Percentiles rank a stretch among this genome's conserved stretches.
Conservation (phyloP, 2,797 vertebrate species). For the Manis crassicaudata region DNA sequence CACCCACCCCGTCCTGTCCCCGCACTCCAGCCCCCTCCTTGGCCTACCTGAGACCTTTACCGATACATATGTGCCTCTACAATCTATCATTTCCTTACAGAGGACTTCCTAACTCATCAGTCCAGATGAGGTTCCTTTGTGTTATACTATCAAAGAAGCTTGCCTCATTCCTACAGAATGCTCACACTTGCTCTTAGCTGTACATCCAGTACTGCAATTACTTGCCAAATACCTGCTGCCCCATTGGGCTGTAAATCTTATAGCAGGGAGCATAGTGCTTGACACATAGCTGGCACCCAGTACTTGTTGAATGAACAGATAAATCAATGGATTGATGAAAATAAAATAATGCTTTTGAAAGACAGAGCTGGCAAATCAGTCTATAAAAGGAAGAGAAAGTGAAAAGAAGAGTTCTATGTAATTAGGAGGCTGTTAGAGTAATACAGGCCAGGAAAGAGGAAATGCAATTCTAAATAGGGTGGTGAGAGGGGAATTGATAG, state of each 20-base stretch:
- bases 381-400: conserved; percentile 47
- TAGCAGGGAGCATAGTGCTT: not conserved
- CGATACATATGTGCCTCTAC: not conserved
- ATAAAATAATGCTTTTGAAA: conserved; percentile 58
- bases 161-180: conserved; percentile 16
- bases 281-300: not conserved
- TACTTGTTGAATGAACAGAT: conserved; percentile 31
- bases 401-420: not conserved
- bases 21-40: not conserved
- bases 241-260: not conserved
- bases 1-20: not conserved
- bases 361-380: conserved; percentile 59
- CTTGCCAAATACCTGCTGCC: conserved; percentile 26
- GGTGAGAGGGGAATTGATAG: conserved; percentile 50
- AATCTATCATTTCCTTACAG: not conserved
- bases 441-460: conserved; percentile 46
- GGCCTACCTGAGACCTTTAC: not conserved
- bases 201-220: not conserved
- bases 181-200: not conserved
- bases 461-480: conserved; percentile 54
- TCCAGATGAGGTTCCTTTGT: not conserved
- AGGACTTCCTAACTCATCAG: not conserved
- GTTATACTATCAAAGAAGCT: not conserved
- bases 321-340: conserved; percentile 36
- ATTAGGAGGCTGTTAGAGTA: conserved; percentile 18